phyloP scores from a whole-genome alignment of 2,888 invertebrate genomes.

The Nemotelus pantherinus region DNA sequence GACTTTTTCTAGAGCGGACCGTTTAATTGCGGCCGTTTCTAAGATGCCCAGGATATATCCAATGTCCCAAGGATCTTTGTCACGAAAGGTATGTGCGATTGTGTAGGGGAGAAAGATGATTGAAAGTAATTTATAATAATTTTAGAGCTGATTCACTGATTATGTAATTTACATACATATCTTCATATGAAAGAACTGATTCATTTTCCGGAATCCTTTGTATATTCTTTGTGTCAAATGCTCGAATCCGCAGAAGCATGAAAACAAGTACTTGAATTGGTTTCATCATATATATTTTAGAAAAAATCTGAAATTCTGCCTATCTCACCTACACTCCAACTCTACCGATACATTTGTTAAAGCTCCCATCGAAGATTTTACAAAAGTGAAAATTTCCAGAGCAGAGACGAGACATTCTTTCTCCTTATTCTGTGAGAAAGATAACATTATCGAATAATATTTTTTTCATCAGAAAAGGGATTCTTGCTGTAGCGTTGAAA shows the following conservation, averaged over 20 bases:
- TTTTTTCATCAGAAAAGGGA: constrained; percentile 19
- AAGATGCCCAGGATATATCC: not conserved
- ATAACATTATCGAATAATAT: constrained; percentile 31
- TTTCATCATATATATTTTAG: no score
- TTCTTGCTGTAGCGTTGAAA: constrained; percentile 28
- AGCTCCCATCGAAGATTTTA: not conserved
- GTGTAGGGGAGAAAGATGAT: not conserved
- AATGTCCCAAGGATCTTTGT: not conserved
- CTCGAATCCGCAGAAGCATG: no score
- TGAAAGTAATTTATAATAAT: not conserved
- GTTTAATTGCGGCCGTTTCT: constrained; percentile 44
- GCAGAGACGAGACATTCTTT: not conserved
- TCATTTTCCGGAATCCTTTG: no score
- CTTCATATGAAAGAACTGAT: no score
- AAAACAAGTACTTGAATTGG: no score
- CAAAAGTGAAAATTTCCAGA: constrained; percentile 9
- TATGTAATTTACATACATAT: no score
- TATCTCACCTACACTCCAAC: no score
- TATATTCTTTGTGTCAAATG: no score
- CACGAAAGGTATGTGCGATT: constrained; percentile 4
- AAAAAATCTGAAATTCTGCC: no score
- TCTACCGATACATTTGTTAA: not conserved
- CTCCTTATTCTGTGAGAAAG: not conserved
- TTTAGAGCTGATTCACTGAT: not conserved
- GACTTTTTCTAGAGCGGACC: constrained; percentile 47